These are phyloP conservation scores for Danaus plexippus DNA, from an alignment of 1,140 invertebrate genomes.

Conservation along the genomic window DNA sequence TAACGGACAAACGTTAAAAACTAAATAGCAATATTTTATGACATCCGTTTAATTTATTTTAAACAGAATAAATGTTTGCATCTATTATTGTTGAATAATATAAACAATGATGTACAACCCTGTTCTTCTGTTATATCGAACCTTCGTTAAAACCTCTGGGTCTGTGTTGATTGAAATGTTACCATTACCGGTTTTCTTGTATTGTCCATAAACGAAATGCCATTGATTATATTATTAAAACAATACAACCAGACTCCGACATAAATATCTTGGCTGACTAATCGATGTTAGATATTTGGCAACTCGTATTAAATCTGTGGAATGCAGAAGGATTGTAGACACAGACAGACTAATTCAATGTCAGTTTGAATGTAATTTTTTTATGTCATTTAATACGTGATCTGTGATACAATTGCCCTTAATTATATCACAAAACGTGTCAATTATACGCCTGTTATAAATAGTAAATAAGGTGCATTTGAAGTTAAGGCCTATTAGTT, in stretches of 20 bases:
- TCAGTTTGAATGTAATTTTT: neutral
- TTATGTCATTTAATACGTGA: neutral
- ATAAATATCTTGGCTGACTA: constrained; percentile 13
- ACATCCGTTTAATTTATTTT: constrained; percentile 4
- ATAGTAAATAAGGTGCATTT: no score
- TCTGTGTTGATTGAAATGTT: constrained; percentile 19
- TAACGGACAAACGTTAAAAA: neutral
- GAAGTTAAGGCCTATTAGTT: no score
- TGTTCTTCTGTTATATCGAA: constrained; percentile 11
- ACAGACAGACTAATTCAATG: no score
- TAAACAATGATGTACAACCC: constrained; percentile 5
- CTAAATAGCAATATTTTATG: constrained; percentile 9
- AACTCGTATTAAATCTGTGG: no score
- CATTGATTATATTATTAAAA: constrained; percentile 18
- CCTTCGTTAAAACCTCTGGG: neutral
- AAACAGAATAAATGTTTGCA: no score
- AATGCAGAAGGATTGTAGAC: no score
- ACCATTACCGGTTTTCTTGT: constrained; percentile 11
- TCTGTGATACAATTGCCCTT: neutral
- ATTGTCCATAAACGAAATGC: constrained; percentile 14
- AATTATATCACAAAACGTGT: constrained; percentile 4
- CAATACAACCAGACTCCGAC: constrained; percentile 13
- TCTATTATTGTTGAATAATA: no score
- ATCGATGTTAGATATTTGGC: no score
- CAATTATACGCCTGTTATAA: constrained; percentile 5